phyloP scores from a whole-genome alignment of 2,888 invertebrate species.

The Artemia sp. region DNA sequence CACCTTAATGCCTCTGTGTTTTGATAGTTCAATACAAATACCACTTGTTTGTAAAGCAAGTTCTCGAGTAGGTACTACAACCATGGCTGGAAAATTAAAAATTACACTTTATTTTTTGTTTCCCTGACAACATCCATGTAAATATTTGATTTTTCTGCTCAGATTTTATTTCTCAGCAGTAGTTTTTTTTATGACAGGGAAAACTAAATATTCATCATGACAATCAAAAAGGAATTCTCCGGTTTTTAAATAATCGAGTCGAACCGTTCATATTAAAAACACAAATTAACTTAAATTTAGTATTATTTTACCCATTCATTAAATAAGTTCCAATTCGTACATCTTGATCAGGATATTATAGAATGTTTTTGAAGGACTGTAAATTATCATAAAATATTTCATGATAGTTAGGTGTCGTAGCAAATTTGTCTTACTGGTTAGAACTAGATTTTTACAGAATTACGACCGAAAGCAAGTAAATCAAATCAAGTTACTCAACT shows the following conservation, averaged over 20 bases:
- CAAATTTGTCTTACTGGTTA: too few species aligned
- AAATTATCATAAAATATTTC: too few species aligned
- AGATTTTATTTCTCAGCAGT: neutral
- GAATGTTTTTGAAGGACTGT: too few species aligned
- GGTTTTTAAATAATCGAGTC: neutral
- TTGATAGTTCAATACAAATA: constrained; percentile 95
- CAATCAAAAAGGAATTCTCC: neutral
- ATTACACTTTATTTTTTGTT: neutral
- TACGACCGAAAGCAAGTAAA: too few species aligned
- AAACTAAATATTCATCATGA: neutral
- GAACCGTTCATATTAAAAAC: neutral
- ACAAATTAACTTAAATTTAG: too few species aligned
- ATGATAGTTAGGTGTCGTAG: too few species aligned
- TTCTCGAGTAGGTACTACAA: constrained; percentile 97
- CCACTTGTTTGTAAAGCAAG: constrained; percentile 97
- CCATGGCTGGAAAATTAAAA: constrained; percentile 46
- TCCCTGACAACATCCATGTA: neutral
- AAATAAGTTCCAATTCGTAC: too few species aligned
- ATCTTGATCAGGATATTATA: too few species aligned
- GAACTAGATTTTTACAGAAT: too few species aligned
- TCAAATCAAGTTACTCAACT: too few species aligned
- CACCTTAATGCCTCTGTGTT: constrained; percentile 88
- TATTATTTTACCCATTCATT: too few species aligned
- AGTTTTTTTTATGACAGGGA: constrained; percentile 11
- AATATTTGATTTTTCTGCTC: neutral